Base-by-base conservation (phyloP, 2,888 invertebrate species). In the Cosmia trapezina region DNA sequence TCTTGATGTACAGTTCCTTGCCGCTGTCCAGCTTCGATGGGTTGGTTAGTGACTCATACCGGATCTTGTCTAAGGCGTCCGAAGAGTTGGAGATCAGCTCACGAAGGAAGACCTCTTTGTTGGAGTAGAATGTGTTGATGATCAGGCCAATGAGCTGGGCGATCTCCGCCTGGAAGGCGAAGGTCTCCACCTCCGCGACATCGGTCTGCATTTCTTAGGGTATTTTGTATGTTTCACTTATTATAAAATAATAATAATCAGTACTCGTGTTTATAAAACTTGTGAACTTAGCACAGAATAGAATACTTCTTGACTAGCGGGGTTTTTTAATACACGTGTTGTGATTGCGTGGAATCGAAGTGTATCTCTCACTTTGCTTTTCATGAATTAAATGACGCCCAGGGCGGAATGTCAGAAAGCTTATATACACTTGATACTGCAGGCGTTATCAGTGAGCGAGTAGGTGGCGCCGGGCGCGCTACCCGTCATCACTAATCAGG, bases 51-150 rank as follows among this genome's bases (percentile, higher is more conserved):
- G 99, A 99, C 95, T 99, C 99, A 96, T 99, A 99, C 66, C 99
- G 98, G 96, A 98, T 98, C 91, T 98, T 98, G 94, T 98, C 98
- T 92, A 98, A 95, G 53, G 98, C 98, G 97, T 99, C 99, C 66
- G 99, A 99, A 0, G 99, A 98, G 95, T 99, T 99, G 22, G 99
- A 99, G 92, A 99, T 99, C 97, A 99, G 97, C 96, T 99, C 99
- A 95, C 99, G 97, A 76, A 99, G 97, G 96, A 99, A 99, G 91
- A 99, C 99, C 96, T 99, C 99, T 96, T 99, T 99, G 97, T 99
- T 99, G 0, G 99, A 99, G 96, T 99, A 99, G 97, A 99, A 99
- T 71, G 99, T 99, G 97, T 99, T 99, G 98, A 99, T 99, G 97
- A 99, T 99, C 96, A 99, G 97, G 87, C 99, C 99, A 99, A 99